Conservation (phyloP, 1,140 invertebrate species). For the Palaemon carinicauda region DNA sequence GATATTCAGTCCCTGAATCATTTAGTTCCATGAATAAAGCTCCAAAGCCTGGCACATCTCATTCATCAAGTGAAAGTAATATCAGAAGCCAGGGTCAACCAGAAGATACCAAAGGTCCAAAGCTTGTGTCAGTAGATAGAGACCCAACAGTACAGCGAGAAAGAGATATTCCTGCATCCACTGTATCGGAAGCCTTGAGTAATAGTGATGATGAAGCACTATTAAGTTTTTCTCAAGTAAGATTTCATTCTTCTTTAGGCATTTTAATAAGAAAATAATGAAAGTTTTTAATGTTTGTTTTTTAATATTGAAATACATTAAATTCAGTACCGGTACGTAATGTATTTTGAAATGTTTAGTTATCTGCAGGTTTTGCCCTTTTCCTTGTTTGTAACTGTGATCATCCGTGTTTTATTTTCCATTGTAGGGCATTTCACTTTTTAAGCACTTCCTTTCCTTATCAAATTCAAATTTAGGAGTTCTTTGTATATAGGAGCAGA, state of each 20-base stretch:
- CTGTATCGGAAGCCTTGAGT: background rate
- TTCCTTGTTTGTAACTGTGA: no score
- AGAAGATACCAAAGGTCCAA: background rate
- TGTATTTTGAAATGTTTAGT: background rate
- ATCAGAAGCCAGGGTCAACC: background rate
- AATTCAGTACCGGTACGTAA: background rate
- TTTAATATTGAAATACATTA: background rate
- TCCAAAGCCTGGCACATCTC: no score
- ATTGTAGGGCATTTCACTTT: no score
- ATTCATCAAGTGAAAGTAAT: background rate
- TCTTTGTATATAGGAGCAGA: no score
- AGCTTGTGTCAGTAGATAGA: no score
- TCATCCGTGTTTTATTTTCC: no score
- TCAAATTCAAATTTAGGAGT: no score
- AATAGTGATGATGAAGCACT: conserved; percentile 16
- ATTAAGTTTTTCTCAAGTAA: conserved; percentile 46
- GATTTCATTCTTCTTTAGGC: background rate
- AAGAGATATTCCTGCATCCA: background rate
- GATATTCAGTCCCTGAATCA: conserved; percentile 35
- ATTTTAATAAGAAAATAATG: background rate
- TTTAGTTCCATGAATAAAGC: background rate
- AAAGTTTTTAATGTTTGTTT: background rate
- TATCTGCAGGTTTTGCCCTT: no score
- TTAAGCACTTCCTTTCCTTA: no score
- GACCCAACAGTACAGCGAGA: background rate